Base-by-base conservation (phyloP, 2,888 invertebrate genomes). In the Tenthredo livida region DNA sequence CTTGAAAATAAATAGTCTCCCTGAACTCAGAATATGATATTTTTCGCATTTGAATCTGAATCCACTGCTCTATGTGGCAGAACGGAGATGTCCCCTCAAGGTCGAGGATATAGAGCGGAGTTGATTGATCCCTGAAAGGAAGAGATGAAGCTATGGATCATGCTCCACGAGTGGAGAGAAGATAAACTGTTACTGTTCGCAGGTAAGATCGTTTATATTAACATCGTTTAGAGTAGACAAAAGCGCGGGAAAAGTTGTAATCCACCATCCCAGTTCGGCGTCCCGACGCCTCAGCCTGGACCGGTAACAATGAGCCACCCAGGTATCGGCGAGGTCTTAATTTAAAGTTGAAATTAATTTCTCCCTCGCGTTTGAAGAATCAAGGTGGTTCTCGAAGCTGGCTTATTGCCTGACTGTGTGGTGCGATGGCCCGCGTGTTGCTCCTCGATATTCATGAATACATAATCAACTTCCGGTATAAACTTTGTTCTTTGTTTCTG, bases 321-420 rank as follows among this genome's bases (percentile, higher is more conserved):
- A 91, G 91, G 91, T 92, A 93, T 93, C 91, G 90, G 90, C 88
- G 90, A 67, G 90, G 92, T 92, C 92, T 93, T 93, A 93, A 93
- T 93, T 93, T 93, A 93, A 93, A 93, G 91, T 93, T 93, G 89
- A 93, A 93, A 93, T 93, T 93, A 93, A 93, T 93, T 93, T 93
- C 92, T 91, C 89, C 90, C 88, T 87, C 87, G 87, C 86, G 87
- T 87, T 86, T 85, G 86, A 82, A 82, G 85, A 85, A 85, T 58
- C 70, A 50, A 87, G 87, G 87, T 89, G 82, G 84, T 86, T 80
- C 61, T 80, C 80, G 61, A 61, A 58, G 40, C 80, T 54, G 40
- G n/a, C 61, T 61, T 77, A 77, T 77, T 77, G 29, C 50, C 25
- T 47, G 29, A 47, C 75, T 47, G 50, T 47, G 43, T 12, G 82